Percentiles rank a stretch among this genome's conserved stretches.
Conservation (phyloP, 2,888 invertebrate genomes). For the Epistrophe eligans region DNA sequence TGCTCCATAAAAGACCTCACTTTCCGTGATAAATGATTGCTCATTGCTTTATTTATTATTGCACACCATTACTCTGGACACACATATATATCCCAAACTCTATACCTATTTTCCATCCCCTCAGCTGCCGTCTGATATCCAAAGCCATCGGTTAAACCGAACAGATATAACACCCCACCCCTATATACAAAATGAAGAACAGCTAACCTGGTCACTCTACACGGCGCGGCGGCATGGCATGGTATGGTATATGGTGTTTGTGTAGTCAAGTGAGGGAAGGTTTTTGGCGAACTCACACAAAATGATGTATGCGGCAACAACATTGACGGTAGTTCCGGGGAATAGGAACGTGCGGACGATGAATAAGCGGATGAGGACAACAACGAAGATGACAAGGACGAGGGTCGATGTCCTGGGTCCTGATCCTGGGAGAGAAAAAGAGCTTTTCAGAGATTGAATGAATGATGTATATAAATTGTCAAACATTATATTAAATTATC, state of each 20-base stretch:
- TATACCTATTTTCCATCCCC: conserved; percentile 18
- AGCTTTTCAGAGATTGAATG: conserved; percentile 73
- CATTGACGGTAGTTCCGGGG: conserved; percentile 45
- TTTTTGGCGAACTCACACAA: conserved; percentile 53
- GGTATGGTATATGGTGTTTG: conserved; percentile 1
- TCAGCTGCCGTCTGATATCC: conserved; percentile 4
- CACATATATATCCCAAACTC: background rate
- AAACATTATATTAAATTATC: conserved; percentile 79
- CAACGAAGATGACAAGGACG: conserved; percentile 28
- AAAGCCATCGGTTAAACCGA: conserved; percentile 49
- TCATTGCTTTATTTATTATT: conserved; percentile 76
- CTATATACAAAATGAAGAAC: background rate
- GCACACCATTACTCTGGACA: conserved; percentile 70
- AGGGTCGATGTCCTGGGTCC: conserved; percentile 56
- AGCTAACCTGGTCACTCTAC: conserved; percentile 66
- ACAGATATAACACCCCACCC: conserved; percentile 43
- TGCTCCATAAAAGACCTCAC: conserved; percentile 42
- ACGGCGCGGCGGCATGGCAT: too few species aligned
- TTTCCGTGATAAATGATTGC: conserved; percentile 74
- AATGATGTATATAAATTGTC: conserved; percentile 78
- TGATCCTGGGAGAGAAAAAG: conserved; percentile 43
- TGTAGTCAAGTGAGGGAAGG: conserved; percentile 51
- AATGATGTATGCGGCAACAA: conserved; percentile 57
- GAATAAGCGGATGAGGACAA: conserved; percentile 27
- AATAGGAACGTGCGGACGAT: background rate